Evolutionary conservation across 2,797 vertebrate genomes (phyloP).

Genomic region (Danio kyathit): DNA sequence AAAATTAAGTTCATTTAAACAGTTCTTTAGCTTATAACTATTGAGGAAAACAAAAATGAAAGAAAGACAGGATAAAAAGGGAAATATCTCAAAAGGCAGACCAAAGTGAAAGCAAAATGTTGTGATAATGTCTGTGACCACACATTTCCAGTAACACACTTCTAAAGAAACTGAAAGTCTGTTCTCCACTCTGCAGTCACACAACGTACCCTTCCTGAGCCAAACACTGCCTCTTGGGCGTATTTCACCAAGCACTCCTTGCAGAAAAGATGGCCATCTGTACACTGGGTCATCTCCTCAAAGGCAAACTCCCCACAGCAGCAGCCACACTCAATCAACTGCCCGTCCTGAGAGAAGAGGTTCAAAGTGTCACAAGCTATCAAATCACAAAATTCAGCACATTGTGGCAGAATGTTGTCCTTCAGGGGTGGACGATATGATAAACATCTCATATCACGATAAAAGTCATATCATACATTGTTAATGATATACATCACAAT

Average conservation of each 20-base stretch:
- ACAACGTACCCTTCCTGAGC: conserved; percentile 89
- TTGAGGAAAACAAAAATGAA: background rate
- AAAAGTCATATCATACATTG: no score
- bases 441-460: no score
- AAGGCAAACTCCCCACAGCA: conserved; percentile 96
- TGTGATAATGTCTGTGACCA: background rate
- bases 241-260: conserved; percentile 98
- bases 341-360: conserved; percentile 84
- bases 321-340: conserved; percentile 97
- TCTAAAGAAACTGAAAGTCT: background rate
- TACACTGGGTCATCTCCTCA: conserved; percentile 96
- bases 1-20: no score
- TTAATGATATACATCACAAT: no score
- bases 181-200: background rate
- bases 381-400: background rate
- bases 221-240: conserved; percentile 96
- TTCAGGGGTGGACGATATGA: background rate
- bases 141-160: background rate
- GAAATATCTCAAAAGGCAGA: background rate
- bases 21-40: background rate
- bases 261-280: conserved; percentile 96
- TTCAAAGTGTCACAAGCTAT: background rate
- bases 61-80: background rate
- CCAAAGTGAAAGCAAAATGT: conserved; percentile 1
- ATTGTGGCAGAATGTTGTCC: background rate